A percentile compares a stretch with the other conserved stretches of the same genome.
These are phyloP conservation scores for Drosophila neotestacea DNA, from an alignment of 2,888 invertebrate species.

Conservation along the genomic window DNA sequence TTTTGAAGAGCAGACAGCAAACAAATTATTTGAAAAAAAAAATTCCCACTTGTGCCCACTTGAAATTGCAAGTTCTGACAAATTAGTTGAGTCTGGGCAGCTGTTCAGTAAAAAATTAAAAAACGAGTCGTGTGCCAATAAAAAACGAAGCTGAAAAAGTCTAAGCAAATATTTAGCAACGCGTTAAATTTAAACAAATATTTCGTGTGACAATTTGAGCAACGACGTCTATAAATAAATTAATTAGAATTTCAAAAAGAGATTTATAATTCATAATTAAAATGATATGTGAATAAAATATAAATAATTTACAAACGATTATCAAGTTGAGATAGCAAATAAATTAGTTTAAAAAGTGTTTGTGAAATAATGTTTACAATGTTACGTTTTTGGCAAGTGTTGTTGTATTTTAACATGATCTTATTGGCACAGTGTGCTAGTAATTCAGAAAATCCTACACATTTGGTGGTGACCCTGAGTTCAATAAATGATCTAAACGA, in stretches of 20 bases:
- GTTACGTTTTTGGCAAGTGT: neutral
- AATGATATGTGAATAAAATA: constrained; percentile 29
- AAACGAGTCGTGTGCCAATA: constrained; percentile 64
- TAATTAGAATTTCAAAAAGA: constrained; percentile 15
- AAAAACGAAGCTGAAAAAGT: constrained; percentile 31
- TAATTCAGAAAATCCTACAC: constrained; percentile 9
- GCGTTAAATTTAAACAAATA: constrained; percentile 39
- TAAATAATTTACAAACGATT: neutral
- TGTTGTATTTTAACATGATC: constrained; percentile 5
- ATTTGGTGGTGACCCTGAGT: constrained; percentile 1
- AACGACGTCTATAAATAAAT: constrained; percentile 28
- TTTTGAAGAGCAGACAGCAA: constrained; percentile 52
- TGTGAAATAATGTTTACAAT: constrained; percentile 6
- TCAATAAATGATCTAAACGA: constrained; percentile 18
- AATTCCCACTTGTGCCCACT: constrained; percentile 13
- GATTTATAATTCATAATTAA: constrained; percentile 9
- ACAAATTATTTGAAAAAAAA: constrained; percentile 42
- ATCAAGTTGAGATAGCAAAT: neutral
- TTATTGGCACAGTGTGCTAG: neutral
- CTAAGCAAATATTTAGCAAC: constrained; percentile 49
- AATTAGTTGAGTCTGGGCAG: constrained; percentile 53
- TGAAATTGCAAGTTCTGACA: constrained; percentile 46
- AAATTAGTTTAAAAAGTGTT: neutral
- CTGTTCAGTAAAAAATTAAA: constrained; percentile 36
- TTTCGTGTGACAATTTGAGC: constrained; percentile 17